Percentiles rank a stretch among this genome's conserved stretches.
Evolutionary conservation across 2,888 invertebrate species (phyloP).

Genomic region (Tribolium freemani): DNA sequence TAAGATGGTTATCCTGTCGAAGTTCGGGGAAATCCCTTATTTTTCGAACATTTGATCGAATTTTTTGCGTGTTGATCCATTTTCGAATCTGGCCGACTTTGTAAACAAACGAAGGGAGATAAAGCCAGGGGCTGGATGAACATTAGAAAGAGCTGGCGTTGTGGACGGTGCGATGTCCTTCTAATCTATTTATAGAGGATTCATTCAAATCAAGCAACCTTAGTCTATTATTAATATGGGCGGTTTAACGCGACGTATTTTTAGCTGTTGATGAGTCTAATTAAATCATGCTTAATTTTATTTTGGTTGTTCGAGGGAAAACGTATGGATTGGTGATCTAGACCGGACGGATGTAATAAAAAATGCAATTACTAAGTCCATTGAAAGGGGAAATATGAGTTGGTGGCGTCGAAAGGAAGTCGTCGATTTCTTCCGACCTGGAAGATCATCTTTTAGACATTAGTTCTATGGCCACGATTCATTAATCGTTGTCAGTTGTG

Average conservation of each 20-base stretch:
- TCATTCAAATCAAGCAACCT: constrained; percentile 43
- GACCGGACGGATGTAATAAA: constrained; percentile 36
- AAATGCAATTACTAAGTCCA: constrained; percentile 31
- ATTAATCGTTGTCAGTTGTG: constrained; percentile 34
- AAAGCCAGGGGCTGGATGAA: background rate
- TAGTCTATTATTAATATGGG: constrained; percentile 40
- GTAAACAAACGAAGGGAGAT: constrained; percentile 32
- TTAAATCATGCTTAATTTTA: background rate
- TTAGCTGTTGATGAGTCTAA: constrained; percentile 21
- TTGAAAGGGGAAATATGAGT: constrained; percentile 24
- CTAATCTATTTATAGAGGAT: constrained; percentile 45
- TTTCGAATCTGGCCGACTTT: constrained; percentile 24
- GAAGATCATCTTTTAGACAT: constrained; percentile 34
- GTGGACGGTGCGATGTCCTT: constrained; percentile 34
- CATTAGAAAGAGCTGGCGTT: constrained; percentile 12
- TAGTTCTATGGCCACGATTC: constrained; percentile 23
- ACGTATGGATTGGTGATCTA: constrained; percentile 18
- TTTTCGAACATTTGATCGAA: background rate
- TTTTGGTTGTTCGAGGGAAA: background rate
- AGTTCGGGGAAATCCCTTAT: too few species aligned
- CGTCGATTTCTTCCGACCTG: constrained; percentile 31
- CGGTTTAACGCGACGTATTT: constrained; percentile 21
- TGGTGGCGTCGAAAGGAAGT: constrained; percentile 16
- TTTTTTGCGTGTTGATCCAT: background rate
- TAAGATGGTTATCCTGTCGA: background rate